Evolutionary conservation across 2,797 vertebrate species (phyloP), one percentile per base, ranked within the genome.

Genomic region (Tinamus major): DNA sequence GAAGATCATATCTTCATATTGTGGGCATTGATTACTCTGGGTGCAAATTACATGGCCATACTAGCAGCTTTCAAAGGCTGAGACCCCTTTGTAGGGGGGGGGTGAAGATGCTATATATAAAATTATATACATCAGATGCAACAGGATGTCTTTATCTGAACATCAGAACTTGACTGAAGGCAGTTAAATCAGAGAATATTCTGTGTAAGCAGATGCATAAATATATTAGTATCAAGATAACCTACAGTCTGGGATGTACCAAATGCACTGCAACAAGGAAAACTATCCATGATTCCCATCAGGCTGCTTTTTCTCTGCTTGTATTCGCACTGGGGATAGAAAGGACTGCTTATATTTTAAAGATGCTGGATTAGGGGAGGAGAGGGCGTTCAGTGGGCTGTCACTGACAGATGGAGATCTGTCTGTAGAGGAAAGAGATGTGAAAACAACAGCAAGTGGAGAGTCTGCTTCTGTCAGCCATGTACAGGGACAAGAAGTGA

Each of bases 321-420:
- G 19, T 61, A 17, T 37, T 86, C 93, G 46, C 31, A 26, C 13
- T 42, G 23, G 19, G 24, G 27, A 68, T 79, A 39, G 59, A 77
- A 74, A 89, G 15, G 13, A 27, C n/a, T 90, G 46, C 20, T 70
- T 79, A 27, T 39, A 37, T 49, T 67, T 53, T 79, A 88, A 90
- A 72, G 42, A 61, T 21, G 2, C 39, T 81, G 48, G 21, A 64
- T 86, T 79, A 58, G 42, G 24, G 53, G 74, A 79, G 86, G 82
- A 70, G 21, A 62, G 13, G 4, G 2, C 13, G n/a, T 79, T 90
- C 59, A 79, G 44, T 58, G 31, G 31, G n/a, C 42, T 88, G 23
- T 78, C 48, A 77, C 58, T 26, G 86, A 63, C 75, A 91, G 80
- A 81, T 64, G 53, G 84, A 90, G 41, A 77, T 90, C 33, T 75